Evolutionary conservation across 2,113 vertebrate species (phyloP), one percentile per base, ranked within the genome.

Genomic region (Sturnira hondurensis): DNA sequence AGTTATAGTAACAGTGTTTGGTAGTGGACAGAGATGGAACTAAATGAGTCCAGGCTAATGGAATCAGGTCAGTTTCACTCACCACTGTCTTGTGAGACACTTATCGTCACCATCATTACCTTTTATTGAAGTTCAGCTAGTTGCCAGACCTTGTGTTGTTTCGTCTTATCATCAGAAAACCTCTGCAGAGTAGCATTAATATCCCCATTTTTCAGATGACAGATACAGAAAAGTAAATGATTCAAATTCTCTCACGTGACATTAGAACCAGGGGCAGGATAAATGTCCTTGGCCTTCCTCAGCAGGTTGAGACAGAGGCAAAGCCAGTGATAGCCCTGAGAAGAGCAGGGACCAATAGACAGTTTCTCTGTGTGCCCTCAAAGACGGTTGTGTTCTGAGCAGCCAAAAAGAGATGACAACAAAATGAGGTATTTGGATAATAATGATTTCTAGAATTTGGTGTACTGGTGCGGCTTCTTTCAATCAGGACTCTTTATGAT

Each of bases 191-290:
- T 77, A 24, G 24, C 19, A 90, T 38, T 85, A 63, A 87, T 71
- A 90, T 56, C 17, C 12, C 58, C n/a, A 81, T 76, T 90, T 91
- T 50, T 92, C 41, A 12, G 67, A 74, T 78, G 31, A 93, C 94
- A 93, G 87, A 89, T 68, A 89, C 43, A 89, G 33, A 85, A 81
- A 97, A 71, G 63, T 52, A 26, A 74, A 90, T 47, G 45, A 73
- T 56, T 28, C 8, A 36, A 52, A 61, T 90, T 73, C 68, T 89
- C 36, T 71, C 45, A 86, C 54, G 4, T 52, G 80, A 70, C 41
- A 65, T 67, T 11, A 87, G 56, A 81, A 80, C n/a, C 52, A 63
- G 41, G 93, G 22, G 56, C 77, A 70, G 36, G 36, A 67, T n/a
- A 92, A 86, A 91, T 56, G 22, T 16, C 54, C n/a, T 45, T 14